phyloP scores from a whole-genome alignment of 2,113 vertebrate species.

The Hipposideros armiger region DNA sequence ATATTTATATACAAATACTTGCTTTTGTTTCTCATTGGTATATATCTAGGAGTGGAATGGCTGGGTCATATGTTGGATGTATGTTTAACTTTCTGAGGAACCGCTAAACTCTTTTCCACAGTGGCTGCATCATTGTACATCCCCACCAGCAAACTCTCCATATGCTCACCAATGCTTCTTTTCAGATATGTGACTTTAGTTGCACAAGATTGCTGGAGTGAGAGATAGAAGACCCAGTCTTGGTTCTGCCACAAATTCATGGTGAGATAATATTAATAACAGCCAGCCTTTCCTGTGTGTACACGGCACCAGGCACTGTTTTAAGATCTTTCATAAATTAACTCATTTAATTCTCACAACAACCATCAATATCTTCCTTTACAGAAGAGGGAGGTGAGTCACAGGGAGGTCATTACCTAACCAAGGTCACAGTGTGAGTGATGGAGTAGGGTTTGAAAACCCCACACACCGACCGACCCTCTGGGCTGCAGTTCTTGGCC shows the following conservation, averaged over 20 bases:
- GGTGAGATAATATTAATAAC: background rate
- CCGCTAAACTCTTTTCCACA: background rate
- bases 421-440: background rate
- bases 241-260: background rate
- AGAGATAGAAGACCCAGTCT: background rate
- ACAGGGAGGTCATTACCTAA: background rate
- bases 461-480: fast-evolving
- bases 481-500: background rate
- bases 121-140: background rate
- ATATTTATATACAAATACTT: background rate
- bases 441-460: background rate
- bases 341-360: background rate
- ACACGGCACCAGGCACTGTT: background rate
- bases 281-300: background rate
- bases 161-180: background rate
- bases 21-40: background rate
- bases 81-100: background rate
- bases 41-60: background rate
- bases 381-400: background rate
- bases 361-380: background rate
- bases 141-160: background rate
- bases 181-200: background rate
- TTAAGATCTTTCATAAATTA: background rate
- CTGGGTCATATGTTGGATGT: background rate
- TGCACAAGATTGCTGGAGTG: background rate